Conservation (phyloP, 2,888 invertebrate species). For the Myopa testacea region DNA sequence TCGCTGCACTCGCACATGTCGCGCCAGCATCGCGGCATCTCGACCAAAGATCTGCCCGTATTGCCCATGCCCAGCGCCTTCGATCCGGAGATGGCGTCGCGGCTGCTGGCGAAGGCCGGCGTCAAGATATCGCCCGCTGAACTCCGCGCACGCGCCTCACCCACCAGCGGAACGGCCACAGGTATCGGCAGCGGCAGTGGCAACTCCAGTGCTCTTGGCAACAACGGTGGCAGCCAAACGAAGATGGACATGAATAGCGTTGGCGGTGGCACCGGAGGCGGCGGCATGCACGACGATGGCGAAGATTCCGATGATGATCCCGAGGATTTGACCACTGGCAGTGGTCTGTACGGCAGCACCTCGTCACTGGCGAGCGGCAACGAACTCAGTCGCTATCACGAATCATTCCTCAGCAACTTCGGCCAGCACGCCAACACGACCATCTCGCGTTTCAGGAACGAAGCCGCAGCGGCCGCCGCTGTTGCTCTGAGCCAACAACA, state of each 20-base stretch:
- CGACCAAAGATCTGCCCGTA: conserved; percentile 92
- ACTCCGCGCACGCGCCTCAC: conserved; percentile 84
- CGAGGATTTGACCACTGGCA: conserved; percentile 80
- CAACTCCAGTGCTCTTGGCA: conserved; percentile 71
- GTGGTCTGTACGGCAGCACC: conserved; percentile 54
- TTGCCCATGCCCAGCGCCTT: conserved; percentile 93
- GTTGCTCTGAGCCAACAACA: conserved; percentile 60
- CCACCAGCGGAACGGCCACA: conserved; percentile 76
- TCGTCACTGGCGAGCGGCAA: conserved; percentile 41
- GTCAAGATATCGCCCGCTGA: conserved; percentile 89
- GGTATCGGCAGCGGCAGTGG: conserved; percentile 47
- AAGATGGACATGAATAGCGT: conserved; percentile 78
- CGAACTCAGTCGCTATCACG: conserved; percentile 65
- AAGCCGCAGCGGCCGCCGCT: conserved; percentile 68
- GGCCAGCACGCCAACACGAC: conserved; percentile 73
- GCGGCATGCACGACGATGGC: conserved; percentile 74
- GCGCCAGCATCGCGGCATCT: conserved; percentile 91
- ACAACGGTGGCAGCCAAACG: conserved; percentile 72
- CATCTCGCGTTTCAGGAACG: conserved; percentile 75
- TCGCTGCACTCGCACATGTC: conserved; percentile 95
- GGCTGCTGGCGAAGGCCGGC: conserved; percentile 87
- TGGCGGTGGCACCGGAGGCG: conserved; percentile 70
- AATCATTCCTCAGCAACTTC: conserved; percentile 64
- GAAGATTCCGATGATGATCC: conserved; percentile 81
- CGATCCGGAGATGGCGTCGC: conserved; percentile 89